Evolutionary conservation across 2,113 vertebrate species (phyloP), one percentile per base, ranked within the genome.

Genomic region (Cercopithecus mona): DNA sequence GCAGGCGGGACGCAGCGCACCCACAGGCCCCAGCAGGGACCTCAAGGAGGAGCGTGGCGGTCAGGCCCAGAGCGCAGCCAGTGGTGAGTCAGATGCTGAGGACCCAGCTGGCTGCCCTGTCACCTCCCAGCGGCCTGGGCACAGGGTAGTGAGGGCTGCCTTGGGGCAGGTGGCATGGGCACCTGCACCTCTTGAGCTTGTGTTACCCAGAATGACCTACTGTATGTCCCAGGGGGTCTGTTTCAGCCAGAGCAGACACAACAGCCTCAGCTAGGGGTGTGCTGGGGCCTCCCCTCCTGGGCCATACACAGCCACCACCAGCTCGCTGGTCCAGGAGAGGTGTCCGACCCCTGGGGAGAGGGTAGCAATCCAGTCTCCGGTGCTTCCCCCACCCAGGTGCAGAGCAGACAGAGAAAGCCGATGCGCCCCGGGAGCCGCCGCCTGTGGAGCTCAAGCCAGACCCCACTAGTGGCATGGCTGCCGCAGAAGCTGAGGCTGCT

Each of bases 391-490:
- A 64, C 38, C 0, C 17, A 98, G 99, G 97, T 20, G 79, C 96
- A 0, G 98, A 97, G 0, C 20, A 94, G 81, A 92, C 95, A 0
- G 1, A 70, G 68, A 96, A 72, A 1, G 98, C 98, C 0, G 91
- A 50, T 2, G 90, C 95, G 8, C 85, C 80, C 84, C 1, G 3
- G 93, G 97, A 97, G 27, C 90, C 73, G 0, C 93, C 27, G n/a
- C 84, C 75, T 0, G 83, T 5, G 0, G 96, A 98, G 38, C 95
- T 10, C 0, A 6, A 76, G 88, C 22, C 57, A 0, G 96, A 97
- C 90, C 95, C 97, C 64, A 96, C 95, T 0, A 96, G 96, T 1
- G 64, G 96, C 97, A 97, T 98, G 97, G 97, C 98, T 32, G 97
- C 98, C 12, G 85, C 55, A 0, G 73, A 97, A 84, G 96, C 35